These are phyloP conservation scores for Sander lucioperca DNA, from an alignment of 2,113 vertebrate species.

Conservation along the genomic window DNA sequence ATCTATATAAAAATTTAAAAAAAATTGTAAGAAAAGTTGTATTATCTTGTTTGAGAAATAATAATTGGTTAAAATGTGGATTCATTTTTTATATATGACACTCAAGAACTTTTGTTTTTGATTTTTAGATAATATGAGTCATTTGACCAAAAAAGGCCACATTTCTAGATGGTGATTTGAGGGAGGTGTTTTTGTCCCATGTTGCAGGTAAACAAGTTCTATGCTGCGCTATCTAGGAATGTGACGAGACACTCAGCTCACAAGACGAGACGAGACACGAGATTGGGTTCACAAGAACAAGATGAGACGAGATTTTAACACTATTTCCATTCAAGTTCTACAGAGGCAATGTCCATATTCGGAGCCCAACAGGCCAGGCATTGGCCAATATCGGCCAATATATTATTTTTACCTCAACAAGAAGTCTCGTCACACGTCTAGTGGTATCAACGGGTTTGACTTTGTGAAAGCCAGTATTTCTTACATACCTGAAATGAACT, in stretches of 20 bases:
- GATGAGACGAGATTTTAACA: too few species aligned
- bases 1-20: background rate
- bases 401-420: too few species aligned
- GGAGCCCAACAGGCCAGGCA: conserved; percentile 16
- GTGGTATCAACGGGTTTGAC: conserved; percentile 7
- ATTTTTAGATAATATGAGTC: background rate
- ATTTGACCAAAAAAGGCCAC: background rate
- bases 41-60: background rate
- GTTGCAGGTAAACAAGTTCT: background rate
- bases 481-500: conserved; percentile 70
- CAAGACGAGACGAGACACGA: too few species aligned
- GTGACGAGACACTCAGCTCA: too few species aligned
- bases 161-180: background rate
- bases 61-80: background rate
- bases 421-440: too few species aligned
- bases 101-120: background rate
- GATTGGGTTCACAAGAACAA: too few species aligned
- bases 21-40: background rate
- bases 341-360: conserved; percentile 40
- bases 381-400: background rate
- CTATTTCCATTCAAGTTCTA: conserved; percentile 23
- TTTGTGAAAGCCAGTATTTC: conserved; percentile 8
- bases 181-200: background rate
- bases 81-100: background rate
- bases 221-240: too few species aligned